Base-by-base conservation (phyloP, 1,140 invertebrate genomes). In the Yoshiicerus persimilis region DNA sequence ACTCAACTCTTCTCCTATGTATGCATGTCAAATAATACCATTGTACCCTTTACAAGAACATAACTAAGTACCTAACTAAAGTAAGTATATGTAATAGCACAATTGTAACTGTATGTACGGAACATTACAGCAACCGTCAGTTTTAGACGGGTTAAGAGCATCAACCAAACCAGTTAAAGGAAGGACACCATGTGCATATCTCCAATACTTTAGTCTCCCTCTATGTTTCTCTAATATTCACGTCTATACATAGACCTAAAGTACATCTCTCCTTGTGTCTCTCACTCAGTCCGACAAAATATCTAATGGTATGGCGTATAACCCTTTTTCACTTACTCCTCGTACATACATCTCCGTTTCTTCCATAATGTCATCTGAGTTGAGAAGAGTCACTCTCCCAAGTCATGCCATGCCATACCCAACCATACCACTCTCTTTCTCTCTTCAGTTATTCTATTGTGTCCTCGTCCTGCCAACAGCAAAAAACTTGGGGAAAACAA, bases 401-500 rank as follows among this genome's bases (percentile, higher is more conserved):
- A 56, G 47, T 56, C 47, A 62, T 85, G 47, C 39, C 83, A 56
- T 85, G 47, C 39, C 47, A 36, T 80, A 25, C 13, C 23, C 8
- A 38, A 13, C 83, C 83, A 25, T 66, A 23, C n/a, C 84, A 66
- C 56, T 70, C 85, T 86, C 75, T 70, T 41, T 70, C 85, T 86
- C 56, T 70, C 64, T 70, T 62, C 85, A 66, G 32, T 34, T 70
- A 56, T 64, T 56, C 85, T 56, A 66, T 86, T 86, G 64, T 86
- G 85, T 64, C 47, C 85, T 70, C 85, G 80, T 70, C 87, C 39
- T 86, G 87, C 56, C 84, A 88, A 75, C 39, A 86, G 88, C 77
- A 83, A 88, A 88, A 87, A 88, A 88, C 39, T 86, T 88, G 84
- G 88, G 39, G 88, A 86, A 88, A 88, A 88, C 84, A 86, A 88